These are phyloP conservation scores for Chlorodrepanis virens DNA, from an alignment of 2,113 vertebrate genomes.

Conservation along the genomic window DNA sequence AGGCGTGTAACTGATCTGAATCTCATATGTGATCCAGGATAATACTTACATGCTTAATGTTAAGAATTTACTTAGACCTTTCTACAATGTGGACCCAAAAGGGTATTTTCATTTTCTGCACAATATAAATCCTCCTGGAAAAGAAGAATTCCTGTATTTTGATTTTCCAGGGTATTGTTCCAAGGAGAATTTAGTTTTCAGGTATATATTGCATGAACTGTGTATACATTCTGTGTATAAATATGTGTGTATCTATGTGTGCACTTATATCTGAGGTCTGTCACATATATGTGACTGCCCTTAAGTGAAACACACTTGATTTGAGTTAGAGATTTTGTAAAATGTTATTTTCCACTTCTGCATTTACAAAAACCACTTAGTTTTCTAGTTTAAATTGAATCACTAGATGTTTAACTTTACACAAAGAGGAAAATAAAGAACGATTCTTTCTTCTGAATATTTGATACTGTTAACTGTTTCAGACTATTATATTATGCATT, in stretches of 20 bases:
- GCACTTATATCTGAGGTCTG: background rate
- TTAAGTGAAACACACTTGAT: background rate
- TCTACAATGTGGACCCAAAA: background rate
- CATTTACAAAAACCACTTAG: background rate
- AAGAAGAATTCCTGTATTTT: background rate
- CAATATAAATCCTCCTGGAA: background rate
- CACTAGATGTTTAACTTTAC: background rate
- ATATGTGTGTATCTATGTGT: accelerated
- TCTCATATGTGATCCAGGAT: background rate
- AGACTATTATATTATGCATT: background rate
- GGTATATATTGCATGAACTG: background rate
- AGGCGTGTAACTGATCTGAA: background rate
- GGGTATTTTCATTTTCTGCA: background rate
- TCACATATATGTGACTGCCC: background rate
- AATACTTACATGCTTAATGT: background rate
- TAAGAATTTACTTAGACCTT: background rate
- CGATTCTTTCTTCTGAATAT: background rate
- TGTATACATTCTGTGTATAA: accelerated
- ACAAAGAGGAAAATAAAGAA: background rate
- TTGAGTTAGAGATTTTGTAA: background rate
- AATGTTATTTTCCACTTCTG: background rate
- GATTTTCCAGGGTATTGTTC: background rate
- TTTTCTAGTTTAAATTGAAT: background rate
- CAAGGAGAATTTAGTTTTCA: background rate
- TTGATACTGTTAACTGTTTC: background rate